These are phyloP conservation scores for Fabriciana adippe DNA, from an alignment of 2,888 invertebrate species.

Conservation along the genomic window DNA sequence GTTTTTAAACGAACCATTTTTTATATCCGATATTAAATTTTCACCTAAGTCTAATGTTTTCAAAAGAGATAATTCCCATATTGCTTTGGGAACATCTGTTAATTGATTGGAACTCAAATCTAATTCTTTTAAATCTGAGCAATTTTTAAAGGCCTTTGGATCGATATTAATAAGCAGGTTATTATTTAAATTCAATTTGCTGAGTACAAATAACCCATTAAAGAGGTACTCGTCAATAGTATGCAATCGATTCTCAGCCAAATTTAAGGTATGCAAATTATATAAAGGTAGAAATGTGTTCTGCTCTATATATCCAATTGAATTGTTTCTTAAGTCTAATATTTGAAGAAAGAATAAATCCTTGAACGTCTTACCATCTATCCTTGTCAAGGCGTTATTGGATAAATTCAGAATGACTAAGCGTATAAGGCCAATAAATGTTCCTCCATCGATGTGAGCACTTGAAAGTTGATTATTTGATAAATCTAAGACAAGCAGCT, in stretches of 20 bases:
- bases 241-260: conserved; percentile 93
- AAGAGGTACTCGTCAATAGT: conserved; percentile 90
- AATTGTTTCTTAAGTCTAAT: conserved; percentile 92
- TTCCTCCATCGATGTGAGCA: conserved; percentile 91
- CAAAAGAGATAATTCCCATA: conserved; percentile 90
- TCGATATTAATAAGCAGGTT: conserved; percentile 90
- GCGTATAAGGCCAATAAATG: conserved; percentile 92
- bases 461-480: conserved; percentile 93
- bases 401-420: conserved; percentile 93
- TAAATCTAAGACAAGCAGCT: conserved; percentile 92
- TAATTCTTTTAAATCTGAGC: conserved; percentile 92
- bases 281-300: conserved; percentile 93
- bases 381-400: conserved; percentile 91
- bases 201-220: conserved; percentile 91
- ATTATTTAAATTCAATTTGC: conserved; percentile 92
- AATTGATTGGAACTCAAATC: conserved; percentile 94
- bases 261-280: conserved; percentile 93
- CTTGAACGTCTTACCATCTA: conserved; percentile 92
- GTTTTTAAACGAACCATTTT: conserved; percentile 92
- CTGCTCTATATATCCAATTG: conserved; percentile 92
- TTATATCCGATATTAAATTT: conserved; percentile 92
- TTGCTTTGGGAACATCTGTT: conserved; percentile 89
- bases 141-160: conserved; percentile 91
- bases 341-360: conserved; percentile 94
- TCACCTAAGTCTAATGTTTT: conserved; percentile 95